These are phyloP conservation scores for Ranitomeya imitator DNA, from an alignment of 2,113 vertebrate genomes.

Conservation along the genomic window DNA sequence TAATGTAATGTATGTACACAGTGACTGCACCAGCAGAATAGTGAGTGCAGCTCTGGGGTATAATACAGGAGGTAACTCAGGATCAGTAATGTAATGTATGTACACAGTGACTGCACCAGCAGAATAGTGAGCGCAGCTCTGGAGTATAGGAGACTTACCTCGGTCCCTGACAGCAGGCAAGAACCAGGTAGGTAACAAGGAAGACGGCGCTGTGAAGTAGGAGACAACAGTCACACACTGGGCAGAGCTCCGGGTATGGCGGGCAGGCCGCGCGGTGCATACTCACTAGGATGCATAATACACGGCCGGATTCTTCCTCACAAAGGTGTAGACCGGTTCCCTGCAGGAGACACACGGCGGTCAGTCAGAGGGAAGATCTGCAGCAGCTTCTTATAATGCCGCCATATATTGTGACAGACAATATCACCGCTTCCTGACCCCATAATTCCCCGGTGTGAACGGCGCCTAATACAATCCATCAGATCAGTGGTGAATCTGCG, in stretches of 20 bases:
- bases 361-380: not conserved
- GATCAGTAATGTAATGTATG: too few relatives aligned
- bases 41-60: too few relatives aligned
- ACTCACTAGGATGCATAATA: conserved; percentile 91
- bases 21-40: too few relatives aligned
- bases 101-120: not conserved
- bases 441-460: too few relatives aligned
- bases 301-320: conserved; percentile 73
- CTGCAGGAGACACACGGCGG: conserved; percentile 63
- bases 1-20: too few relatives aligned
- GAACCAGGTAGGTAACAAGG: conserved; percentile 81
- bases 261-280: not conserved
- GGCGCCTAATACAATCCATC: not conserved
- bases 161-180: conserved; percentile 87
- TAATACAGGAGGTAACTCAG: too few relatives aligned
- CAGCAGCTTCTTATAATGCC: too few relatives aligned
- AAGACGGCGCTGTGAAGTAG: conserved; percentile 79
- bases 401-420: not conserved
- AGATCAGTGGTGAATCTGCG: not conserved
- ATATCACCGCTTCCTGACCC: too few relatives aligned
- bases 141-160: conserved; percentile 75
- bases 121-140: not conserved
- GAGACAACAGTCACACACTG: not conserved
- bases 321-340: conserved; percentile 73
- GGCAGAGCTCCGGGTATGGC: not conserved